A percentile compares a stretch with the other conserved stretches of the same genome.
Evolutionary conservation across 2,797 vertebrate species (phyloP).

Genomic region (Prionace glauca): DNA sequence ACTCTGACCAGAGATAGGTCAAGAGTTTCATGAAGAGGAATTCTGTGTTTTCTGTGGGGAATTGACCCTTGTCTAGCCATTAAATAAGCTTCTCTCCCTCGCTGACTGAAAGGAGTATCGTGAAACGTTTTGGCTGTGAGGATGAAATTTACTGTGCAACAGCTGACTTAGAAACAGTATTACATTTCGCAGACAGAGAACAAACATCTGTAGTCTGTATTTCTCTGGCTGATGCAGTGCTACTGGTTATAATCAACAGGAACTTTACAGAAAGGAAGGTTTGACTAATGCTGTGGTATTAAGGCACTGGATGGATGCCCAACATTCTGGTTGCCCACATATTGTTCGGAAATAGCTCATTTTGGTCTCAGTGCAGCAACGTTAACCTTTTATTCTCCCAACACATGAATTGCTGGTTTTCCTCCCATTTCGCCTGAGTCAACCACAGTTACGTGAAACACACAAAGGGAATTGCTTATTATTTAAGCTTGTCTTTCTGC

Average conservation of each 20-base stretch:
- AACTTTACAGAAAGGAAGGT: neutral
- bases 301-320: constrained; percentile 7
- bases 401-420: neutral
- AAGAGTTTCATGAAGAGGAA: neutral
- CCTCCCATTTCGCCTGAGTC: neutral
- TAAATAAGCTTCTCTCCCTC: neutral
- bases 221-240: constrained; percentile 17
- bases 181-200: neutral
- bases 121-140: neutral
- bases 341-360: constrained; percentile 7
- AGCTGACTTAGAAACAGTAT: neutral
- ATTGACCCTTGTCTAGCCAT: neutral
- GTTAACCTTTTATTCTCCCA: constrained; percentile 2
- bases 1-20: neutral
- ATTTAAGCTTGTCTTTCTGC: neutral
- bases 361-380: neutral
- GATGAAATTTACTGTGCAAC: neutral
- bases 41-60: neutral
- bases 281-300: constrained; percentile 2
- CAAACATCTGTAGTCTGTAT: constrained; percentile 10
- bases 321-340: neutral
- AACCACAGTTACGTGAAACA: neutral
- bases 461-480: neutral
- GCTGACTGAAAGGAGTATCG: neutral
- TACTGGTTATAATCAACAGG: constrained; percentile 19